Base-by-base conservation (phyloP, 2,888 invertebrate species). In the Apamea epomidion region DNA sequence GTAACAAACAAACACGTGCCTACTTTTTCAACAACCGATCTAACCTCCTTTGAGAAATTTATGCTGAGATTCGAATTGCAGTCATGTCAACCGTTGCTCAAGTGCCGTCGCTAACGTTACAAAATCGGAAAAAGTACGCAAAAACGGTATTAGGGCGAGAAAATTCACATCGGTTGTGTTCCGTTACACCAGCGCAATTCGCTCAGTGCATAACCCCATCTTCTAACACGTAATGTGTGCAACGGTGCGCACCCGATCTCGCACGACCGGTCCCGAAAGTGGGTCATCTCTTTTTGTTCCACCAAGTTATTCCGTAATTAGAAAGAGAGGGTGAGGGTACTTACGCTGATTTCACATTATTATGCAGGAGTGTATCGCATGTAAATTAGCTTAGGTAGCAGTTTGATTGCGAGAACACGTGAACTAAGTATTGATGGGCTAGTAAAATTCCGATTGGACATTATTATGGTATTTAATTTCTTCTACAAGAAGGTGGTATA, bases 261-360 rank as follows among this genome's bases (percentile, higher is more conserved):
- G 96, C 94, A 94, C 96, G 95, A 96, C 97, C 97, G 96, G 97
- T 96, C 95, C 92, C 91, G 93, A 95, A 97, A 95, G 95, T 97
- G 92, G 97, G 97, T 95, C 97, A 96, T 97, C 96, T 96, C 97
- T 97, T 97, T 97, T 97, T 97, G 96, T 97, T 97, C 94, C 95
- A 95, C 94, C 94, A 95, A 95, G 93, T 92, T 95, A 95, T 96
- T 95, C 96, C 94, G 96, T 96, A 97, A 97, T 97, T 96, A 96
- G 96, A 96, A 94, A 94, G 95, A 96, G 95, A 95, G 88, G 89
- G 85, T 90, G 78, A 83, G 86, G 83, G 82, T 85, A 83, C 82
- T 85, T 87, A 87, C 77, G 83, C 73, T 92, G 89, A 91, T 90
- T 91, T 90, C 88, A 87, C 88, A 90, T 89, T 87, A 89, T 89